Base-by-base conservation (phyloP, 2,888 invertebrate genomes). In the Serrognathus titanus region DNA sequence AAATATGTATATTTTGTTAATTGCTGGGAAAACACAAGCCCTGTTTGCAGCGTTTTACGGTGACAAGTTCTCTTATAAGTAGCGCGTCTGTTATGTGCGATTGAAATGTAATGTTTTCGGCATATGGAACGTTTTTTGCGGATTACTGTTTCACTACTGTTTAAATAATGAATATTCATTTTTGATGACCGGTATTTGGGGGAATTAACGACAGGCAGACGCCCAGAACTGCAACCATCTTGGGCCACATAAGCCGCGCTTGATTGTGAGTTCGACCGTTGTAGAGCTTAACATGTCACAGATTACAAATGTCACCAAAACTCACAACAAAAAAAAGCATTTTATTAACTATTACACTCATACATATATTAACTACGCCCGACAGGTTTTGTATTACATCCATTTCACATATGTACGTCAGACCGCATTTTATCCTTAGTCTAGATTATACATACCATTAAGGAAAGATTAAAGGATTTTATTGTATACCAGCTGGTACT, bases 1-100 rank as follows among this genome's bases (percentile, higher is more conserved):
- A 60, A 67, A 65, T 54, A 54, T 31, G 47, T 69, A 71, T 63
- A 68, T 67, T 72, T 69, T 66, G 67, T 71, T 71, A 70, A 72
- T 71, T 71, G 72, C 70, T 70, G 63, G 63, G 71, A 70, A 71
- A 71, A 72, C 69, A 71, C 63, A 64, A 65, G 63, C 67, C 67
- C 63, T 69, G 69, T 70, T 70, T 71, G 66, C 70, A 61, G 62
- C 62, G 66, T 65, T 67, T 69, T 70, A 70, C 68, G 66, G 63
- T 64, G 67, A 69, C 69, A 69, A 63, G 64, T 68, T 68, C 65
- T 64, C 64, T 63, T 66, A 31, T 66, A 65, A 64, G 63, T 62
- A 60, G 63, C 66, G 24, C 24, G 65, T 63, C 67, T 69, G 67
- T 63, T 63, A 48, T 50, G 59, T 66, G 57, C 66, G 62, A 67